phyloP scores from a whole-genome alignment of 1,140 invertebrate species.

The Oryctes rhinoceros region DNA sequence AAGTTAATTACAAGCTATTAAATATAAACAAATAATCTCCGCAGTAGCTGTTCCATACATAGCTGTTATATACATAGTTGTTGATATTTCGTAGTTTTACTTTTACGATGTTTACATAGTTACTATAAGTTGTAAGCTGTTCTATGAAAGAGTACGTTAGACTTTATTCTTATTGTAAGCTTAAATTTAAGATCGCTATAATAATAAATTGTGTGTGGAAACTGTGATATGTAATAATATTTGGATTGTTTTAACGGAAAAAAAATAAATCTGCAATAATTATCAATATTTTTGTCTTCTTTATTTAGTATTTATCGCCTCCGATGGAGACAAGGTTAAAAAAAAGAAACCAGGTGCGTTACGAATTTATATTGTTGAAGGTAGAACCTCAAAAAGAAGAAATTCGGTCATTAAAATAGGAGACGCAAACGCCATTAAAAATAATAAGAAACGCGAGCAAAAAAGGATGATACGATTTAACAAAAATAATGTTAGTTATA shows the following conservation, averaged over 20 bases:
- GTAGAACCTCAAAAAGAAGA: no score
- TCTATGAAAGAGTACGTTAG: not conserved
- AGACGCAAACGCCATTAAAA: no score
- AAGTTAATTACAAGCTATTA: not conserved
- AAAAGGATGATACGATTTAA: no score
- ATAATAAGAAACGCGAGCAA: no score
- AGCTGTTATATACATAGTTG: not conserved
- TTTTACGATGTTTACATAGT: not conserved
- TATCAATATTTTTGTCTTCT: not conserved
- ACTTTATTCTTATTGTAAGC: not conserved
- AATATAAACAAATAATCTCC: not conserved
- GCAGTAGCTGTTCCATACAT: not conserved
- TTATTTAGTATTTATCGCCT: not conserved
- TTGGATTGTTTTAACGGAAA: conserved; percentile 14
- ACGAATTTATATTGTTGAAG: no score
- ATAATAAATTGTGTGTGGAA: conserved; percentile 19
- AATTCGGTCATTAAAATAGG: no score
- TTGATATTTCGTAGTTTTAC: not conserved
- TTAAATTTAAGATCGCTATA: conserved; percentile 3
- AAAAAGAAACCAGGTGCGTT: no score
- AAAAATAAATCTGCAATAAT: conserved; percentile 1
- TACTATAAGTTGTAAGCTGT: not conserved
- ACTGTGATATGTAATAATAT: conserved; percentile 21
- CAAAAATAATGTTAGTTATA: no score
- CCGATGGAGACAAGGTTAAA: no score